A percentile compares a stretch with the other conserved stretches of the same genome.
Conservation (phyloP, 2,888 invertebrate genomes). For the Falcaria lacertinaria region DNA sequence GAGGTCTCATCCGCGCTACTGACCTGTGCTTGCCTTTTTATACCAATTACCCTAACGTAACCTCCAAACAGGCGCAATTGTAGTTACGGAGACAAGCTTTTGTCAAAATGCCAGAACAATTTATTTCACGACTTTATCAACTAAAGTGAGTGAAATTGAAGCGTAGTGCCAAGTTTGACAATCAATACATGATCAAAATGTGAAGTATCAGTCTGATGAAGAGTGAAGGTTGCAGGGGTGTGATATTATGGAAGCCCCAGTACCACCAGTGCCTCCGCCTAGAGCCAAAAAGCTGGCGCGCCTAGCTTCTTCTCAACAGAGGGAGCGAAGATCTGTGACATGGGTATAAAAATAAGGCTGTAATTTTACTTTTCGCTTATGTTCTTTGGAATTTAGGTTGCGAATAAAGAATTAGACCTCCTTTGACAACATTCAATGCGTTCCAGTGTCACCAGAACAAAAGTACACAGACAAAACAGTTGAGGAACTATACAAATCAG, state of each 20-base stretch:
- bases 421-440: conserved; percentile 40
- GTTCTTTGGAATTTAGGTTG: conserved; percentile 14
- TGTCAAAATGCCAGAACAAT: conserved; percentile 10
- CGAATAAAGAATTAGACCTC: conserved; percentile 29
- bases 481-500: conserved; percentile 31
- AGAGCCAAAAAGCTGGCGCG: conserved; percentile 68
- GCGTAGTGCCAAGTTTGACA: conserved; percentile 15
- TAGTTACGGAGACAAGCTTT: background rate
- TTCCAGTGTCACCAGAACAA: conserved; percentile 49
- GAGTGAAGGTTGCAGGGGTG: conserved; percentile 37
- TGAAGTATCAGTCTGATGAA: conserved; percentile 15
- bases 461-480: conserved; percentile 52
- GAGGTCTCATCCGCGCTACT: conserved; percentile 59
- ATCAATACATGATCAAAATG: conserved; percentile 24
- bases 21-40: conserved; percentile 35
- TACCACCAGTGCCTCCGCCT: conserved; percentile 64
- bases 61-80: conserved; percentile 1
- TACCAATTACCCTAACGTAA: conserved; percentile 16
- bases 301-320: conserved; percentile 49
- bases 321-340: conserved; percentile 58
- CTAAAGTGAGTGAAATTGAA: conserved; percentile 59
- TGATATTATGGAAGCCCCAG: conserved; percentile 17
- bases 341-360: conserved; percentile 45
- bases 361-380: background rate
- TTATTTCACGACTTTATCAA: conserved; percentile 54